phyloP scores from a whole-genome alignment of 92 coral and sea anemone species.

The Porites rus region DNA sequence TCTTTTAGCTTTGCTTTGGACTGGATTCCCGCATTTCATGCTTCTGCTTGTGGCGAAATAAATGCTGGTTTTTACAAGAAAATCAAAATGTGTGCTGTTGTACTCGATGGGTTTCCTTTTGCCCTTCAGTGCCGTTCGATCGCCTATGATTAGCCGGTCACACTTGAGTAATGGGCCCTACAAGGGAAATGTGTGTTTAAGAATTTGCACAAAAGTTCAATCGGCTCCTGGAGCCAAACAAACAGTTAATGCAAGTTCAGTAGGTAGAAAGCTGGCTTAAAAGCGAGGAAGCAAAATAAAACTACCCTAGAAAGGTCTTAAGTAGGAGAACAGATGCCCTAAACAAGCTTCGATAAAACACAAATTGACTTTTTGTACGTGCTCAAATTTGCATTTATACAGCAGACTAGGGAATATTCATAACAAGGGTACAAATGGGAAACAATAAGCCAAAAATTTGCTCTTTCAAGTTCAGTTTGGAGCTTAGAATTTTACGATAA shows the following conservation, averaged over 20 bases:
- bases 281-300: not conserved
- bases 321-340: conserved; percentile 35
- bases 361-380: conserved; percentile 37
- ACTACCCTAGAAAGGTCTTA: not conserved
- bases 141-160: conserved; percentile 22
- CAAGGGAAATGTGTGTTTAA: conserved; percentile 61
- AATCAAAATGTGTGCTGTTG: conserved; percentile 9
- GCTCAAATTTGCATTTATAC: conserved; percentile 31
- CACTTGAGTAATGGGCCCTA: conserved; percentile 38
- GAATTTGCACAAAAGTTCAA: conserved; percentile 34
- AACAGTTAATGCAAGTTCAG: conserved; percentile 11
- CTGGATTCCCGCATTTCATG: conserved; percentile 12
- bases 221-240: conserved; percentile 22
- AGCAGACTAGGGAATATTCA: not conserved
- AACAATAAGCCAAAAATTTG: conserved; percentile 1
- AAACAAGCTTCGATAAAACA: not conserved
- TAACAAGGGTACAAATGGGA: conserved; percentile 9
- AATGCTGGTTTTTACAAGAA: conserved; percentile 1
- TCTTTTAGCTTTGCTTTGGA: not conserved
- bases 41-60: conserved; percentile 28
- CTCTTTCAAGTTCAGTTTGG: not conserved
- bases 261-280: not conserved
- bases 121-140: not conserved
- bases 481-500: conserved; percentile 12
- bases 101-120: not conserved